phyloP scores from a whole-genome alignment of 2,797 vertebrate species.

The Huso huso region DNA sequence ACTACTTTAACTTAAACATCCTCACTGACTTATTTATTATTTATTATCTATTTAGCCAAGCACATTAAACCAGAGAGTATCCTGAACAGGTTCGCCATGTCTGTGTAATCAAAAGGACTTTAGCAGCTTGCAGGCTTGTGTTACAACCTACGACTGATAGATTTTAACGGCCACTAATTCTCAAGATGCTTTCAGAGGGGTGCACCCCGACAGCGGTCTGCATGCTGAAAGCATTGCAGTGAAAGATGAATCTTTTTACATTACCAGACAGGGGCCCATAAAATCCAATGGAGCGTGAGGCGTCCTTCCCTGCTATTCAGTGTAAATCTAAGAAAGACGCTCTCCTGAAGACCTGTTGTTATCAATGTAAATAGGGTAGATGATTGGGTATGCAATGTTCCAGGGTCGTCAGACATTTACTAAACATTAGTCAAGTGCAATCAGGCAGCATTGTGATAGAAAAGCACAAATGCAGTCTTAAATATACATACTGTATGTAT shows the following conservation, averaged over 20 bases:
- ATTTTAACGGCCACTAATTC: neutral
- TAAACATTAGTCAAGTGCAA: constrained; percentile 2
- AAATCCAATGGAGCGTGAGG: neutral
- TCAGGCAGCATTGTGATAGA: neutral
- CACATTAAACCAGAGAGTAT: no score
- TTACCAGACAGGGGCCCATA: neutral
- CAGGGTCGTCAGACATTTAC: constrained; percentile 2
- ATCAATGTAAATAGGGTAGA: constrained; percentile 1
- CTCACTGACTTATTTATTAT: no score
- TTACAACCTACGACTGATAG: neutral
- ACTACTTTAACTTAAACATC: no score
- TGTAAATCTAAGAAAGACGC: neutral
- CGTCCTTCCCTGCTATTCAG: neutral
- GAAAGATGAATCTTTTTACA: neutral
- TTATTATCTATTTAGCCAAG: no score
- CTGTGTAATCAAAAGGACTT: no score
- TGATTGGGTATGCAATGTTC: constrained; percentile 7
- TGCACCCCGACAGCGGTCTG: neutral
- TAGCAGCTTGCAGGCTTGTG: no score
- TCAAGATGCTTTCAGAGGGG: neutral
- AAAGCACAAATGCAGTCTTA: neutral
- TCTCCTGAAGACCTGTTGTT: neutral
- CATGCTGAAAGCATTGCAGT: neutral
- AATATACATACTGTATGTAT: no score
- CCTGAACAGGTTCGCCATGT: no score